Percentiles rank a stretch among this genome's conserved stretches.
Evolutionary conservation across 2,113 vertebrate species (phyloP).

Genomic region (Kryptolebias marmoratus): DNA sequence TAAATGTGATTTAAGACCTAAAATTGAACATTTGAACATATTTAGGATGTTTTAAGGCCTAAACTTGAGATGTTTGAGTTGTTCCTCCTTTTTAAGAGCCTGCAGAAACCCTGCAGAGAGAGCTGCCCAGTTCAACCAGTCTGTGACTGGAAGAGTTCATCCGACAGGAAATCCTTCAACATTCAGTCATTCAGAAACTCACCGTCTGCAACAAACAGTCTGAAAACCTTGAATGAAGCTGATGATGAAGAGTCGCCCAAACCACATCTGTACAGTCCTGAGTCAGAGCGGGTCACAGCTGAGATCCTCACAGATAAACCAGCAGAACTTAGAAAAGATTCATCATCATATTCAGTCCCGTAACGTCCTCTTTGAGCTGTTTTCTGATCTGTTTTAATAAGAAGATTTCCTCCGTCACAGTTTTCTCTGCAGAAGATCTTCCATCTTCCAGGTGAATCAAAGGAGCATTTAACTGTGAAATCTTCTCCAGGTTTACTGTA

Average conservation of each 20-base stretch:
- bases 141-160: not conserved
- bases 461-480: not conserved
- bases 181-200: not conserved
- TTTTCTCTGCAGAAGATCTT: conserved; percentile 11
- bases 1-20: no score
- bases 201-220: not conserved
- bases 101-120: not conserved
- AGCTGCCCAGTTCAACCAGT: not conserved
- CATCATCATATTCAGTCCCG: not conserved
- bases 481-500: not conserved
- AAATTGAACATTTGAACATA: no score
- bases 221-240: accelerated
- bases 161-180: not conserved
- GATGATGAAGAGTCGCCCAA: not conserved
- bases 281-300: not conserved
- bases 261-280: conserved; percentile 4
- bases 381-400: not conserved
- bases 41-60: no score
- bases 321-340: no score
- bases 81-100: no score
- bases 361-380: not conserved
- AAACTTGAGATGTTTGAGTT: no score
- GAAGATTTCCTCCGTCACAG: conserved; percentile 2
- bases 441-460: not conserved
- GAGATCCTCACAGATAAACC: not conserved